Conservation (phyloP, 2,797 vertebrate species). For the Chelidonichthys spinosus region DNA sequence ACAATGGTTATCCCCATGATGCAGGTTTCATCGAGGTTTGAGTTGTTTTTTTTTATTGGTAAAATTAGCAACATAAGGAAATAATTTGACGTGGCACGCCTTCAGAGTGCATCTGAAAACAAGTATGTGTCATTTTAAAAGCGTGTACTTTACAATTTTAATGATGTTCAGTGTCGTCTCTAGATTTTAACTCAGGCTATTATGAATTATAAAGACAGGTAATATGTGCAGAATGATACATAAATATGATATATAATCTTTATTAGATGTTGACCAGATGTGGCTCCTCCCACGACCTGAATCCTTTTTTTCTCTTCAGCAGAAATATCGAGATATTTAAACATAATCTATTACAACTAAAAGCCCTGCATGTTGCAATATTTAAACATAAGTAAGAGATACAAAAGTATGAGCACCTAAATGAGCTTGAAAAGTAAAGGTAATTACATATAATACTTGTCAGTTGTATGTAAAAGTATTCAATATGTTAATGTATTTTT, state of each 20-base stretch:
- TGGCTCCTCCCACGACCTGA: not conserved
- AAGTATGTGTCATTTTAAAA: not conserved
- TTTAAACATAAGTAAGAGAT: not conserved
- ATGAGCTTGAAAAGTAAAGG: not conserved
- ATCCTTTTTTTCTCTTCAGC: not conserved
- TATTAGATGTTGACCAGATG: not conserved
- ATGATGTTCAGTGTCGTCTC: not conserved
- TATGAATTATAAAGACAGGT: not conserved
- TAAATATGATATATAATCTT: not conserved
- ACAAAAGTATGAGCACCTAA: not conserved
- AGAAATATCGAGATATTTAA: not conserved
- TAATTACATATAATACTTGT: no score
- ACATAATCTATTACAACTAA: not conserved
- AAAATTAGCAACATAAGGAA: not conserved
- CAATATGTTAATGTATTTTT: no score
- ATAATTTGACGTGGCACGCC: not conserved
- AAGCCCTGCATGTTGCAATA: not conserved
- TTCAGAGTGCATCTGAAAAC: not conserved
- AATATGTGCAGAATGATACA: not conserved
- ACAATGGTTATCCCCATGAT: not conserved
- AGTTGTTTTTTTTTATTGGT: not conserved
- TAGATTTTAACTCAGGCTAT: not conserved
- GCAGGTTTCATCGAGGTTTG: not conserved
- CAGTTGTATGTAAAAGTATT: no score
- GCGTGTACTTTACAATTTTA: not conserved